Evolutionary conservation across 2,113 vertebrate genomes (phyloP).

Genomic region (Saimiri boliviensis): DNA sequence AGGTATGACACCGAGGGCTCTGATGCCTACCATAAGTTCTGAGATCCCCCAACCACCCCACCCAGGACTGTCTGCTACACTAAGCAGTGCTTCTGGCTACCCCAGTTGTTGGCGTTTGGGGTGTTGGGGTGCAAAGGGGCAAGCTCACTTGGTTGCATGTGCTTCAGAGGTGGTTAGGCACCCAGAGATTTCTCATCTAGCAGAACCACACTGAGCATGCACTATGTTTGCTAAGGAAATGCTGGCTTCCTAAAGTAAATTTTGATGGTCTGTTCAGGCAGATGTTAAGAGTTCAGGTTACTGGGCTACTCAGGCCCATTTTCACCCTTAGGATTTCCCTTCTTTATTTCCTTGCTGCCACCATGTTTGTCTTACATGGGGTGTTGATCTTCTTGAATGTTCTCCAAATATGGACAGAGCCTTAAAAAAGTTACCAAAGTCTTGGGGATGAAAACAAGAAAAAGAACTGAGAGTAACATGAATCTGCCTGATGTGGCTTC

Average conservation of each 20-base stretch:
- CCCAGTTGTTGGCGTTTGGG: constrained; percentile 61
- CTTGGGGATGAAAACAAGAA: background rate
- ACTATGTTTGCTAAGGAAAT: background rate
- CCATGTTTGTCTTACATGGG: background rate
- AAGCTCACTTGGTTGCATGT: background rate
- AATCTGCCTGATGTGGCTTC: background rate
- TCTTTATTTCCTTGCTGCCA: background rate
- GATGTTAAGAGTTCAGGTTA: background rate
- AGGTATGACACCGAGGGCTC: background rate
- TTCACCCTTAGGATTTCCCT: background rate
- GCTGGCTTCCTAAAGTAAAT: background rate
- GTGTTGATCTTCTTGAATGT: background rate
- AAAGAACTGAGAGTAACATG: background rate
- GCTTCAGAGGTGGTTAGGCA: background rate
- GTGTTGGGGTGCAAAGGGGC: background rate
- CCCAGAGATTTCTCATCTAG: background rate
- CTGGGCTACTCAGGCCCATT: background rate
- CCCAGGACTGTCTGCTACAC: accelerated
- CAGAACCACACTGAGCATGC: background rate
- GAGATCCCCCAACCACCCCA: background rate
- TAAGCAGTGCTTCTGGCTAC: constrained; percentile 30
- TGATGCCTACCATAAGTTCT: background rate
- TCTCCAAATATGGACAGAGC: background rate
- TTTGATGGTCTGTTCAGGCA: background rate
- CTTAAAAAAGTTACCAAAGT: background rate